Evolutionary conservation across 2,797 vertebrate genomes (phyloP).

Genomic region (Threskiornis aethiopicus): DNA sequence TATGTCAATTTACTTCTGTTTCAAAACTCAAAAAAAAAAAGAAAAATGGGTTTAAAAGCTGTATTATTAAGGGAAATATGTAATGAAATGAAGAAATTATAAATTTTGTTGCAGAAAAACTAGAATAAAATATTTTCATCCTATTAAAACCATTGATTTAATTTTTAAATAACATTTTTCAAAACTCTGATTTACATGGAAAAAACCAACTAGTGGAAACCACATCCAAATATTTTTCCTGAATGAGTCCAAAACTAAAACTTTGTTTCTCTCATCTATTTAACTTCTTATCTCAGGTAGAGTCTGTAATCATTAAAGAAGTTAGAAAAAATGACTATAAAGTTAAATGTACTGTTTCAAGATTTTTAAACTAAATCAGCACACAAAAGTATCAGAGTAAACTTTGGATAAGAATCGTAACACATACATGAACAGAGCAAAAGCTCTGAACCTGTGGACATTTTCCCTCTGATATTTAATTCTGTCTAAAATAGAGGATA

Average conservation of each 20-base stretch:
- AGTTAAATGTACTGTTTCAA: neutral
- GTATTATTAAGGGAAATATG: neutral
- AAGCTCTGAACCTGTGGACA: neutral
- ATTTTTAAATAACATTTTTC: neutral
- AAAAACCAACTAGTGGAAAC: neutral
- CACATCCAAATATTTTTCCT: accelerated
- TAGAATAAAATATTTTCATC: neutral
- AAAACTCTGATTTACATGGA: neutral
- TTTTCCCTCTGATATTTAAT: neutral
- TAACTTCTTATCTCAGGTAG: neutral
- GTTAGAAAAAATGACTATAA: neutral
- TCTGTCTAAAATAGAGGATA: neutral
- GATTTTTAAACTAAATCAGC: neutral
- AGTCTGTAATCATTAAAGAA: neutral
- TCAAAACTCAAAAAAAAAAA: neutral
- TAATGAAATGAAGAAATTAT: neutral
- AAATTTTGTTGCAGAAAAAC: neutral
- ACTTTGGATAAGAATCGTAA: neutral
- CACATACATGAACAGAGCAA: neutral
- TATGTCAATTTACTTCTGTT: neutral
- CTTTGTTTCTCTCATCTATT: neutral
- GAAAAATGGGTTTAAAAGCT: neutral
- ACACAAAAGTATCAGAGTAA: neutral
- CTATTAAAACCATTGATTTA: neutral
- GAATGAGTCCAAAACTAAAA: neutral